Base-by-base conservation (phyloP, 1,140 invertebrate species). In the Macrosteles quadrilineatus region DNA sequence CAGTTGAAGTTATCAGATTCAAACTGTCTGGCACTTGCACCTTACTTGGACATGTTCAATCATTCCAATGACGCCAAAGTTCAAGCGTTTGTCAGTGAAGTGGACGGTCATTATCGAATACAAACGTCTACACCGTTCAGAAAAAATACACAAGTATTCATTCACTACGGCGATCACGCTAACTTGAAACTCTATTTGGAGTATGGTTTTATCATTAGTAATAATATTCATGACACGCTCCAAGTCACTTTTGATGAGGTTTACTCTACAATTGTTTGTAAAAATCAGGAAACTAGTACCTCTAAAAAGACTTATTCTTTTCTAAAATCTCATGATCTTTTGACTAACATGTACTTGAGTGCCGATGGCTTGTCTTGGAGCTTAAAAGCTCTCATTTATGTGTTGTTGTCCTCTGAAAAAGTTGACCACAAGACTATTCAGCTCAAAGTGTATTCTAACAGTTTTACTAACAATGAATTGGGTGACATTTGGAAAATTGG, bases 31-130 rank as follows among this genome's bases (percentile, higher is more conserved):
- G 87, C 87, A 3, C 75, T 89, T 23, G 85, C 84, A n/a, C 88
- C 88, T 21, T 86, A 83, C 71, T 79, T 90, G 0, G 88, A 89
- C 77, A 78, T 89, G 72, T 78, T 88, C 12, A 89, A 89, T 77
- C 87, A 89, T 76, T 82, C 80, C 2, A 71, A 77, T 55, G 36
- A 73, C 31, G 72, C 75, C 17, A 70, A 73, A 66, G 75, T 77
- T 53, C 63, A 73, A 65, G 73, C 71, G 0, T 70, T 68, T 21
- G 66, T 76, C 19, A 67, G 70, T 67, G 53, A 66, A 29, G 63
- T 66, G 4, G 69, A 76, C 66, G 70, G 68, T n/a, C 67, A 47
- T 1, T 77, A 76, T 62, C 69, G 71, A 67, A 71, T 77, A 21
- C 64, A 70, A 31, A 76, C 75, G 17, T 71, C 72, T 31, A 68